These are phyloP conservation scores for Drosophila ficusphila DNA, from an alignment of 1,140 invertebrate species.

Conservation along the genomic window DNA sequence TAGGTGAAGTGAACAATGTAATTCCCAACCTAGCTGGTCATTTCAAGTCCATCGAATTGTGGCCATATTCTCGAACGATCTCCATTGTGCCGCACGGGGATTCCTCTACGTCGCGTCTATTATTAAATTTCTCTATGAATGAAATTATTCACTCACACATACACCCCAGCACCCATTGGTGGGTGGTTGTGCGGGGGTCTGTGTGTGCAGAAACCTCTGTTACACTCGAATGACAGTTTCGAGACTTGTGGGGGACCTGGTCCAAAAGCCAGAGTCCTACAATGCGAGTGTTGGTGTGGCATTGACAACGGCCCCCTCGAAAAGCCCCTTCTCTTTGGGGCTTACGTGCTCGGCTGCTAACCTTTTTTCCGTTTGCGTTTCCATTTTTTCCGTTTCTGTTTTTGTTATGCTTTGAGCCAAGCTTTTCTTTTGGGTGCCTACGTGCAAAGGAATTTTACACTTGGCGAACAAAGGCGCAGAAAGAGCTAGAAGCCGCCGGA, in stretches of 20 bases:
- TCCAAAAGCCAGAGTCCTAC: conserved; percentile 21
- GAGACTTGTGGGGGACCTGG: conserved; percentile 43
- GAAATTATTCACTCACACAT: conserved; percentile 21
- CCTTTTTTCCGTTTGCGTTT: conserved; percentile 49
- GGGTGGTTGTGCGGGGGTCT: conserved; percentile 8
- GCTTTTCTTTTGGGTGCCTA: conserved; percentile 62
- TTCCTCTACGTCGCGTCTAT: conserved; percentile 34
- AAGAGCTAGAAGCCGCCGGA: conserved; percentile 48
- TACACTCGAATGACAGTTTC: conserved; percentile 66
- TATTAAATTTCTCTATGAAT: conserved; percentile 69
- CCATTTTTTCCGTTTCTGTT: conserved; percentile 22
- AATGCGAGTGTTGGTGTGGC: conserved; percentile 31
- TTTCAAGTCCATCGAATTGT: neutral
- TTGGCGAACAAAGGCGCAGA: conserved; percentile 67
- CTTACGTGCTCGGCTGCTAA: conserved; percentile 63
- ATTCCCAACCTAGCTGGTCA: neutral
- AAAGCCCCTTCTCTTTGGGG: conserved; percentile 45
- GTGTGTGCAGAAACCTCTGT: conserved; percentile 13
- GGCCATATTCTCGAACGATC: neutral
- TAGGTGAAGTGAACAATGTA: neutral
- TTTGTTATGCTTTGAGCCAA: conserved; percentile 44
- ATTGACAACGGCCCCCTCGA: conserved; percentile 49
- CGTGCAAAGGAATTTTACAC: conserved; percentile 80
- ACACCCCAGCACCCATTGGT: neutral
- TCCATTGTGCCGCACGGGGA: conserved; percentile 1